Conservation (phyloP, 2,113 vertebrate genomes). For the Polypterus bichir region DNA sequence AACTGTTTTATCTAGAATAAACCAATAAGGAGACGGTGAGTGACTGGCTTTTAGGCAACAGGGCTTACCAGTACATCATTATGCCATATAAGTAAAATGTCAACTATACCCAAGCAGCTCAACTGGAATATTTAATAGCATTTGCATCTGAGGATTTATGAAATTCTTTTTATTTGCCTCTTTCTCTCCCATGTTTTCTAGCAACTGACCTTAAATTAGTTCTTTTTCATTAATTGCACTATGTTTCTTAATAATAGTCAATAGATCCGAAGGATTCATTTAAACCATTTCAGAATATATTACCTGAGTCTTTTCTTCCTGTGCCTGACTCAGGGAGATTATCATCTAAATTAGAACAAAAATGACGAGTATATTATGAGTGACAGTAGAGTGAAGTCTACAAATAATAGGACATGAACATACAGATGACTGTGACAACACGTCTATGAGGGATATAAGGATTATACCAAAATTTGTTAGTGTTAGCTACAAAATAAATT, state of each 20-base stretch:
- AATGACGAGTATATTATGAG: conserved; percentile 53
- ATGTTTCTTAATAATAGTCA: conserved; percentile 2
- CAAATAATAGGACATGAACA: conserved; percentile 20
- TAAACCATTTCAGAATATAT: conserved; percentile 17
- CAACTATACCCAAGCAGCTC: conserved; percentile 12
- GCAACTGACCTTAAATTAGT: not conserved
- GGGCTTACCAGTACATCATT: too few relatives aligned
- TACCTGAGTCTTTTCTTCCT: conserved; percentile 96
- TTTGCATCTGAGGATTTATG: not conserved
- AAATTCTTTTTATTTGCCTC: too few relatives aligned
- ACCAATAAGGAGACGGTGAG: too few relatives aligned
- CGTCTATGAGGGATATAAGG: too few relatives aligned
- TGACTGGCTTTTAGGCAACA: too few relatives aligned
- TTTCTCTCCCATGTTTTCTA: conserved; percentile 5
- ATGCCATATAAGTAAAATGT: too few relatives aligned
- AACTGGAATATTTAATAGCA: conserved; percentile 30
- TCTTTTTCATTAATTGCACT: conserved; percentile 1
- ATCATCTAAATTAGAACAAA: conserved; percentile 86
- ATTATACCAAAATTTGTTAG: too few relatives aligned
- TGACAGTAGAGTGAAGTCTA: conserved; percentile 54
- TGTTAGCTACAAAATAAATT: too few relatives aligned
- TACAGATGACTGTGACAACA: not conserved
- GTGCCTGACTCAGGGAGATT: conserved; percentile 60
- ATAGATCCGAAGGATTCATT: too few relatives aligned
- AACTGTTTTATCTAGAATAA: too few relatives aligned